Evolutionary conservation across 2,113 vertebrate species (phyloP).

Genomic region (Silurus meridionalis): DNA sequence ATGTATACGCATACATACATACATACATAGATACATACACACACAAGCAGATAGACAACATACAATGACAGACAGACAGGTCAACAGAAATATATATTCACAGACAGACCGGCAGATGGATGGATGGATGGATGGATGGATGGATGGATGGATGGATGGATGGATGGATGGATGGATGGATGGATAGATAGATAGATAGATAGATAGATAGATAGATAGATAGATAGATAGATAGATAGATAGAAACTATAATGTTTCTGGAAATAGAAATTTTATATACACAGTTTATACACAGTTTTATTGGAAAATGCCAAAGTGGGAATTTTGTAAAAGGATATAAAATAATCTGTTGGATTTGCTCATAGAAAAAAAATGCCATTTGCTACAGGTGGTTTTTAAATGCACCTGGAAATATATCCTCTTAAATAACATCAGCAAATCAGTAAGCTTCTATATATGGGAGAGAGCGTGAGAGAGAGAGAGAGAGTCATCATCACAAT

Average conservation of each 20-base stretch:
- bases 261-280: not conserved
- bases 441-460: not conserved
- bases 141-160: not conserved
- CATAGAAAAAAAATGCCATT: not conserved
- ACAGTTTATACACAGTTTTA: not conserved
- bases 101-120: not conserved
- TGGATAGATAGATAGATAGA: no score
- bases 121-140: not conserved
- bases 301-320: not conserved
- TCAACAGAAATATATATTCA: not conserved
- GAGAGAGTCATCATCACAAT: not conserved
- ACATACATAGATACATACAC: not conserved
- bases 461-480: not conserved
- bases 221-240: no score
- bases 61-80: not conserved
- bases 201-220: no score
- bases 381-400: slow-evolving; percentile 4
- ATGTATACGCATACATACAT: not conserved
- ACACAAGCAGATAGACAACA: not conserved
- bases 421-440: not conserved
- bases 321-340: not conserved
- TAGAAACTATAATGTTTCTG: not conserved
- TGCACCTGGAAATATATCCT: not conserved
- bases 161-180: not conserved
- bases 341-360: not conserved